Percentiles rank a stretch among this genome's conserved stretches.
Conservation (phyloP, 2,113 vertebrate genomes). For the Toxostoma redivivum region DNA sequence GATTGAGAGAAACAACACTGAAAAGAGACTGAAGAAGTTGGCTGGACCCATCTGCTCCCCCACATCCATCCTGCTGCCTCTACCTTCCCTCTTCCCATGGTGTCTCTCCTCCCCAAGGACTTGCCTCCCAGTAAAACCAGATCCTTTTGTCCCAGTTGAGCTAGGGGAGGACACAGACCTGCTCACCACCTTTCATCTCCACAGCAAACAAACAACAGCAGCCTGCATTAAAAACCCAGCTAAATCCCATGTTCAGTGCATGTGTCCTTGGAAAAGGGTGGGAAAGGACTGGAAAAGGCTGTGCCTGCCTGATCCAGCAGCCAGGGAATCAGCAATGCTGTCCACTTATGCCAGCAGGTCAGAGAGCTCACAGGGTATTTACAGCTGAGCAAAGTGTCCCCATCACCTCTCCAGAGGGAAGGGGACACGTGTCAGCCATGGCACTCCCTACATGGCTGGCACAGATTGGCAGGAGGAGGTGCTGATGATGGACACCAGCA, state of each 20-base stretch:
- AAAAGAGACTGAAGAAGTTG: background rate
- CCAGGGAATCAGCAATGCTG: background rate
- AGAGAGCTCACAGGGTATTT: background rate
- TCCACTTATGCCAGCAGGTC: background rate
- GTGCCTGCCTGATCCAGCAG: background rate
- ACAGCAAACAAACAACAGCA: background rate
- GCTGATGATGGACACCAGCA: slow-evolving; percentile 43
- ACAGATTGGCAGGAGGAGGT: background rate
- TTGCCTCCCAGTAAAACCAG: background rate
- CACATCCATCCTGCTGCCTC: background rate
- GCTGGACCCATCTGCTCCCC: background rate
- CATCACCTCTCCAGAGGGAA: background rate
- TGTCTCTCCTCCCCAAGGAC: background rate
- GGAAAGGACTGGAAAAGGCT: background rate
- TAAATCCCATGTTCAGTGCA: background rate
- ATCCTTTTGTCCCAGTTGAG: background rate
- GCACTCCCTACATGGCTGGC: background rate
- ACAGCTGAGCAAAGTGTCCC: background rate
- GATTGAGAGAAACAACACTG: background rate
- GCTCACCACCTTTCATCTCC: background rate
- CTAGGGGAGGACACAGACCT: background rate
- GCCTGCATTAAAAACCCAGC: background rate
- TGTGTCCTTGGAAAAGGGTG: background rate
- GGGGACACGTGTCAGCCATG: rapidly evolving
- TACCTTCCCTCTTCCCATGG: rapidly evolving